Conservation (phyloP, 1,140 invertebrate species). For the Papilio polyxenes region DNA sequence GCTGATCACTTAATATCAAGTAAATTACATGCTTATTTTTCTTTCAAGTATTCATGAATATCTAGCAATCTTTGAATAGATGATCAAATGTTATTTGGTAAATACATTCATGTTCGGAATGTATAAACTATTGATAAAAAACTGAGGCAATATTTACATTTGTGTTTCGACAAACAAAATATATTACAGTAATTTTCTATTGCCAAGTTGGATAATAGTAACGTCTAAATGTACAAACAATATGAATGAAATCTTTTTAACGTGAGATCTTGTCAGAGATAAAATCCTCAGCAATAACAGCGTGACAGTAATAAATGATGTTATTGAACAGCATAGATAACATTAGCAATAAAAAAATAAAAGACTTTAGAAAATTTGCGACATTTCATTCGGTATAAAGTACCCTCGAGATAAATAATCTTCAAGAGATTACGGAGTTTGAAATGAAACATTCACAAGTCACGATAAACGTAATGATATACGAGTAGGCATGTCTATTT, state of each 20-base stretch:
- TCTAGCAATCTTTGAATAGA: background rate
- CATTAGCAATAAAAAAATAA: slow-evolving; percentile 32
- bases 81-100: background rate
- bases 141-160: background rate
- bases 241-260: slow-evolving; percentile 11
- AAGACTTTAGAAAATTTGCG: slow-evolving; percentile 25
- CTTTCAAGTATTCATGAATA: background rate
- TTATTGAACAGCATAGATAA: slow-evolving; percentile 30
- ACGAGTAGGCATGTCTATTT: background rate
- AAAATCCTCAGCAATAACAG: slow-evolving; percentile 4
- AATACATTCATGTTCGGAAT: background rate
- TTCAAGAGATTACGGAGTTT: slow-evolving; percentile 31
- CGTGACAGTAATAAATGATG: slow-evolving; percentile 31
- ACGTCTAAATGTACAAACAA: slow-evolving; percentile 4
- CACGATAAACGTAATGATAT: slow-evolving; percentile 17
- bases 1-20: background rate
- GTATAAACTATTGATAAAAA: background rate
- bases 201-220: background rate
- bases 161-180: background rate
- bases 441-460: slow-evolving; percentile 34
- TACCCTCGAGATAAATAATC: slow-evolving; percentile 31
- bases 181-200: background rate
- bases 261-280: slow-evolving; percentile 16
- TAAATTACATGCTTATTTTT: background rate
- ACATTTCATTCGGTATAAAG: slow-evolving; percentile 31